Evolutionary conservation across 2,888 invertebrate genomes (phyloP), one percentile per base, ranked within the genome.

Genomic region (Candidula unifasciata): DNA sequence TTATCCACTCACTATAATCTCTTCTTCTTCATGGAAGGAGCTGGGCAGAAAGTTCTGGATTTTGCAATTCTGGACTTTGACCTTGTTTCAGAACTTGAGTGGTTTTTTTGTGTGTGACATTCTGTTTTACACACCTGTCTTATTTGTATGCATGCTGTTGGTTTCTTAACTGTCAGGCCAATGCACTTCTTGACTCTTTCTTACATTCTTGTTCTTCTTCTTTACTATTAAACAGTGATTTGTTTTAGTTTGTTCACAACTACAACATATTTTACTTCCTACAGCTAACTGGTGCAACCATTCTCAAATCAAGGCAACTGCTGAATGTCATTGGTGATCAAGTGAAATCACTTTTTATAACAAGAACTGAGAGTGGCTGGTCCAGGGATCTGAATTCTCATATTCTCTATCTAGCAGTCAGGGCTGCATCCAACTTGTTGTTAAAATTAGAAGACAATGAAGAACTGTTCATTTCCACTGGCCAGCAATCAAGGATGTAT

Each of bases 381-480:
- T 77, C 86, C 77, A 85, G 87, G 52, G 77, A 68, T 18, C 87
- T 88, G 16, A 86, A 86, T 13, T 87, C 87, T 13, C 88, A 88
- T 16, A 85, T 90, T 8, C 86, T 90, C 37, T 83, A 87, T 21
- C 79, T 88, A 37, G 89, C 88, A 18, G 88, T 90, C 21, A 85
- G 87, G 68, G 87, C 89, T 3, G 87, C 88, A 24, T 90, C 91
- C 33, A 91, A 90, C 85, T 88, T 92, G 76, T 82, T 91, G 80
- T 33, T 66, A n/a, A 66, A 66, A n/a, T 24, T 82, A 57, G 52
- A 66, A 37, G 44, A 21, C n/a, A 82, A 82, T 66, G 5, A 52
- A 44, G 33, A 0, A 8, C 8, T 82, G 64, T 60, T 82, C 24
- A 69, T 16, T 37, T 2, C 2, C 18, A 74, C 35, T 13, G 37